Evolutionary conservation across 2,888 invertebrate species (phyloP).

Genomic region (Drosophila mulleri): DNA sequence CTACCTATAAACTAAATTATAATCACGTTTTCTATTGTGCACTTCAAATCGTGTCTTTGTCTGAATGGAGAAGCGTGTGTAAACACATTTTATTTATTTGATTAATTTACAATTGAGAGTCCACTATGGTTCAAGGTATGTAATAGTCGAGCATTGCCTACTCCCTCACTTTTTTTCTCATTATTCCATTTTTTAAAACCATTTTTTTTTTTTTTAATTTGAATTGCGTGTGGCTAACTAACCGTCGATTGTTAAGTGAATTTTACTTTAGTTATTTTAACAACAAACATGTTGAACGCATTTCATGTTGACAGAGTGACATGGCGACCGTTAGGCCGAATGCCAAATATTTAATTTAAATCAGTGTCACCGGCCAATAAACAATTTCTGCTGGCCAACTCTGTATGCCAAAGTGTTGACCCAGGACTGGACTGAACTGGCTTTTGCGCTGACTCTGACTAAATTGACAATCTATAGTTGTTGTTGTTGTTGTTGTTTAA

Average conservation of each 20-base stretch:
- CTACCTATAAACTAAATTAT: no score
- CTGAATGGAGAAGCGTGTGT: no score
- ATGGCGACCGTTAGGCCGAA: slow-evolving; percentile 51
- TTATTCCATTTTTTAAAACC: background rate
- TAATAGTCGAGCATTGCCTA: background rate
- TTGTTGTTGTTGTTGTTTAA: background rate
- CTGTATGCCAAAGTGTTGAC: slow-evolving; percentile 9
- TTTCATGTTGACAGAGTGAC: slow-evolving; percentile 68
- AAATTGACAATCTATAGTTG: background rate
- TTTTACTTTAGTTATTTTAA: slow-evolving; percentile 55
- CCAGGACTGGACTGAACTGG: background rate
- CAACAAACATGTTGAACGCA: slow-evolving; percentile 42
- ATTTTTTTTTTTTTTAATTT: slow-evolving; percentile 36
- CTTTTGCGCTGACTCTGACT: background rate
- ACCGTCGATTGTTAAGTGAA: slow-evolving; percentile 56
- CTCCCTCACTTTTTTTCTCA: background rate
- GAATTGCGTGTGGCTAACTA: slow-evolving; percentile 42
- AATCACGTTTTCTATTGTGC: no score
- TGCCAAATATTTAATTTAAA: slow-evolving; percentile 80
- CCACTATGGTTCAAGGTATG: background rate
- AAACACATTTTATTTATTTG: no score
- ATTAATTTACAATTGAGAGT: no score
- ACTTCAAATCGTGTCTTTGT: no score
- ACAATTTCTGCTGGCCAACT: slow-evolving; percentile 39
- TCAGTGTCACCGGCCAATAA: slow-evolving; percentile 72